Percentiles rank a stretch among this genome's conserved stretches.
Evolutionary conservation across 1,140 invertebrate genomes (phyloP).

Genomic region (Meloidogyne exigua): DNA sequence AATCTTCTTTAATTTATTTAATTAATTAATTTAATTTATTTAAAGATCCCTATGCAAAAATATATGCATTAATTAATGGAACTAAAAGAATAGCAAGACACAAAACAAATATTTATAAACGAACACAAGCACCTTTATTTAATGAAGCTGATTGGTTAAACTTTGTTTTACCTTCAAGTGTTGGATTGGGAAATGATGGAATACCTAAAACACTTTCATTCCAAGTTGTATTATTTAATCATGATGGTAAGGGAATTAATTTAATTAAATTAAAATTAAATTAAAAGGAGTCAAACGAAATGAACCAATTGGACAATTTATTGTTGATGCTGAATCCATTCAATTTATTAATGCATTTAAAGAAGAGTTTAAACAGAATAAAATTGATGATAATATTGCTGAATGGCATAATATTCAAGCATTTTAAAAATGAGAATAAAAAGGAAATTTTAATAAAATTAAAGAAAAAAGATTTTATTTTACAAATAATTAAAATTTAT

Average conservation of each 20-base stretch:
- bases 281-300: constrained; percentile 47
- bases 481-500: no score
- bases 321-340: constrained; percentile 24
- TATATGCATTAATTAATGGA: constrained; percentile 92
- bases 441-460: no score
- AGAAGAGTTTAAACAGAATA: neutral
- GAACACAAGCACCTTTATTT: constrained; percentile 93
- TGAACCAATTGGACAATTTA: constrained; percentile 47
- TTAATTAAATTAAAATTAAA: constrained; percentile 4
- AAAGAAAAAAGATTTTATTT: no score
- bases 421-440: constrained; percentile 14
- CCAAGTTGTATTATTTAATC: constrained; percentile 42
- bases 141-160: constrained; percentile 80
- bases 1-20: no score
- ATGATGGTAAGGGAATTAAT: constrained; percentile 32
- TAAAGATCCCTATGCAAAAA: constrained; percentile 82
- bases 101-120: constrained; percentile 97
- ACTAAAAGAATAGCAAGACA: constrained; percentile 90
- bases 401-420: constrained; percentile 39
- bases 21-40: no score
- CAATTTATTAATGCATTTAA: constrained; percentile 32
- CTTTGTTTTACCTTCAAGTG: constrained; percentile 67
- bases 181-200: constrained; percentile 10
- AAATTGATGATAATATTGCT: constrained; percentile 19
- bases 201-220: constrained; percentile 37